Conservation (phyloP, 23 tunicate species). For the Clavelina lepadiformis region DNA sequence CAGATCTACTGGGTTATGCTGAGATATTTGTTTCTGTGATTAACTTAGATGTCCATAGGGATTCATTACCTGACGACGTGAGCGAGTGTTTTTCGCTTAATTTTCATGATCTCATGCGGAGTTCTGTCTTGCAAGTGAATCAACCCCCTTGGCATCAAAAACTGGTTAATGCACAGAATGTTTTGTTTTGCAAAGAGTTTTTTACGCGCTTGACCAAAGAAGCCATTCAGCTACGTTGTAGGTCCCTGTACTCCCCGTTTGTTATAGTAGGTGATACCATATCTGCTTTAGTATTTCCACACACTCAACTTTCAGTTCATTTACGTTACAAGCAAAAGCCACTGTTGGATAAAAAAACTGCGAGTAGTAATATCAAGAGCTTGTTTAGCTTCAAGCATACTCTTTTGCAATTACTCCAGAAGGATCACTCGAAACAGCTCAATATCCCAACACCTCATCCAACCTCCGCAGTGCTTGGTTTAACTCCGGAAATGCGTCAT, state of each 20-base stretch:
- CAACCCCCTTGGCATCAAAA: constrained; percentile 73
- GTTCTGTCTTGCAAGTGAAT: constrained; percentile 4
- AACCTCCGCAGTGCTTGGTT: constrained; percentile 56
- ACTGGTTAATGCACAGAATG: constrained; percentile 81
- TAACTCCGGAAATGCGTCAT: constrained; percentile 38
- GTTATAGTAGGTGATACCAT: constrained; percentile 67
- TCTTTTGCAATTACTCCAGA: constrained; percentile 50
- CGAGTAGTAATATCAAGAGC: background rate
- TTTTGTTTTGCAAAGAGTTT: constrained; percentile 67
- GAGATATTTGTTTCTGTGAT: constrained; percentile 31
- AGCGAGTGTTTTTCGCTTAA: constrained; percentile 3
- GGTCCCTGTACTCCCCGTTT: constrained; percentile 52
- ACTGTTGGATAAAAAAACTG: background rate
- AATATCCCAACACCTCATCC: constrained; percentile 75
- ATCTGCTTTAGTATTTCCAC: constrained; percentile 56
- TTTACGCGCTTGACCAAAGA: constrained; percentile 69
- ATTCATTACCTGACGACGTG: background rate
- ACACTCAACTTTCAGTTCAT: constrained; percentile 48
- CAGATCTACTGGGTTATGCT: constrained; percentile 38
- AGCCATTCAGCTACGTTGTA: constrained; percentile 62
- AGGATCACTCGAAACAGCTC: constrained; percentile 28
- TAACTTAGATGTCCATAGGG: background rate
- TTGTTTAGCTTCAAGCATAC: constrained; percentile 51
- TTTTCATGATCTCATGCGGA: constrained; percentile 12
- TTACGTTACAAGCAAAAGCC: constrained; percentile 20